phyloP scores from a whole-genome alignment of 2,113 vertebrate species.

The Mirounga angustirostris region DNA sequence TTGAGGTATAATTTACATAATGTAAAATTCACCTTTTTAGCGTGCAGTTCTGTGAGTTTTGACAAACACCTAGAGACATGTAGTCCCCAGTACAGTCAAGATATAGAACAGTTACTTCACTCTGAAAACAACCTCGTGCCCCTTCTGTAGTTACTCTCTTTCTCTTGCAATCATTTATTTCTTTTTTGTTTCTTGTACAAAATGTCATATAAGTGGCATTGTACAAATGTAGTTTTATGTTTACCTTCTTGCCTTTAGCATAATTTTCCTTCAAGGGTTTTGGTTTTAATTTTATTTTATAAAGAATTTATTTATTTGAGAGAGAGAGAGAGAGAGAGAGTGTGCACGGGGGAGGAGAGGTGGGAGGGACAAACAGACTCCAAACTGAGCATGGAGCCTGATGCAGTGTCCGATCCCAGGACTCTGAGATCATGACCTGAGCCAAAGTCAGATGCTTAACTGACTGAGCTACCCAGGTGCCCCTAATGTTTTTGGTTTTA shows the following conservation, averaged over 20 bases:
- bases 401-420: neutral
- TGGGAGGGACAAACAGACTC: neutral
- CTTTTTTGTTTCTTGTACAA: neutral
- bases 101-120: neutral
- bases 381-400: neutral
- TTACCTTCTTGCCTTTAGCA: neutral
- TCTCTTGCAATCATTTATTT: neutral
- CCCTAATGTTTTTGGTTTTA: neutral
- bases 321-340: neutral
- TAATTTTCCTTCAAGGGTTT: constrained; percentile 6
- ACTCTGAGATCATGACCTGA: neutral
- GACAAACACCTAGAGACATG: neutral
- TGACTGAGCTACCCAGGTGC: neutral
- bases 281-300: neutral
- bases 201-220: neutral
- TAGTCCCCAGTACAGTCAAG: neutral
- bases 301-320: neutral
- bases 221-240: neutral
- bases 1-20: neutral
- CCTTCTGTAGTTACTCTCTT: neutral
- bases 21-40: neutral
- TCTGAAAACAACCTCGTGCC: neutral
- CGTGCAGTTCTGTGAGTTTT: neutral
- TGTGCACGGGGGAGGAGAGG: neutral
- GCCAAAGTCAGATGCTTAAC: neutral